Conservation (phyloP, 1,140 invertebrate species). For the Catajapyx aquilonaris region DNA sequence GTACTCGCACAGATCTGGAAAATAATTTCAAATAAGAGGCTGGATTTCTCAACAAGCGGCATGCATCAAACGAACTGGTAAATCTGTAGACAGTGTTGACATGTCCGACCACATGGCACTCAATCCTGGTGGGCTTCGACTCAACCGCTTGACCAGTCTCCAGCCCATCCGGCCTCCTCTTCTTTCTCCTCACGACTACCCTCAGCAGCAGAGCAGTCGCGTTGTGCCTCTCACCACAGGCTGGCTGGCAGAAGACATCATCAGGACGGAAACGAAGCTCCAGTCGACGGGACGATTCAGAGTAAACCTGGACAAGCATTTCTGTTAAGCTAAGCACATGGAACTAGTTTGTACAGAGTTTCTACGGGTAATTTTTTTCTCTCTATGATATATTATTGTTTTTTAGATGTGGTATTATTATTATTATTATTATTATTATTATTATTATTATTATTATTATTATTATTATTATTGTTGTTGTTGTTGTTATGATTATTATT, state of each 20-base stretch:
- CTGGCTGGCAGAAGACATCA: slow-evolving; percentile 66
- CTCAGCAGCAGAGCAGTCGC: slow-evolving; percentile 50
- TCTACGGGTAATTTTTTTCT: too few relatives aligned
- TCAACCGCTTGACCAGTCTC: slow-evolving; percentile 3
- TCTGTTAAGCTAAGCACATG: too few relatives aligned
- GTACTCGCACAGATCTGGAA: slow-evolving; percentile 65
- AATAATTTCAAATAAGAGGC: slow-evolving; percentile 7
- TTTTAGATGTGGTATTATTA: too few relatives aligned
- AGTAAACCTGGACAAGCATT: too few relatives aligned
- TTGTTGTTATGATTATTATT: too few relatives aligned
- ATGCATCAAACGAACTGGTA: slow-evolving; percentile 32
- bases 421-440: too few relatives aligned
- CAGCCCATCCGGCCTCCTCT: slow-evolving; percentile 2
- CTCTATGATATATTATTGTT: too few relatives aligned
- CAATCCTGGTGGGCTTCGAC: slow-evolving; percentile 3
- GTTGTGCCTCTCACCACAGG: slow-evolving; percentile 40
- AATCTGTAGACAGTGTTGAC: slow-evolving; percentile 48
- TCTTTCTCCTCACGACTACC: slow-evolving; percentile 34
- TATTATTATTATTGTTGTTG: too few relatives aligned
- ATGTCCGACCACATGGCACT: slow-evolving; percentile 46
- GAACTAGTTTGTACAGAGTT: too few relatives aligned
- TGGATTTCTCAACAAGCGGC: slow-evolving; percentile 9
- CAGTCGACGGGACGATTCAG: slow-evolving; percentile 36
- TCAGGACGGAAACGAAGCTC: slow-evolving; percentile 57
- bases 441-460: too few relatives aligned